Evolutionary conservation across 1,140 invertebrate genomes (phyloP).

Genomic region (Dreissena rostriformis): DNA sequence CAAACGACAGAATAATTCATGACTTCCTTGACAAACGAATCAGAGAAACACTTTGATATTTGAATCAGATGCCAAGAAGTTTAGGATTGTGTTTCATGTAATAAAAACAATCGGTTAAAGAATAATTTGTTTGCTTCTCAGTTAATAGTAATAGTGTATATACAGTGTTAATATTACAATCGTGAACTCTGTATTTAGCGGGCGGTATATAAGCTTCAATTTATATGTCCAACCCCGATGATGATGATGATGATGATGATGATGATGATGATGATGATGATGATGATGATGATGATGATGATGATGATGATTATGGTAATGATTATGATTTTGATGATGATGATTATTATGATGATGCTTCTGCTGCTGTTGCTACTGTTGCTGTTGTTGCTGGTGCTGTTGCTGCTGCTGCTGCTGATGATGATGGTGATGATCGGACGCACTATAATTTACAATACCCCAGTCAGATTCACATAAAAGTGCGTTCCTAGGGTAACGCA

Average conservation of each 20-base stretch:
- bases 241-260: slow-evolving; percentile 12
- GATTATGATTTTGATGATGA: not conserved
- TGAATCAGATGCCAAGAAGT: too few relatives aligned
- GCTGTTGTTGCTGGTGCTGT: not conserved
- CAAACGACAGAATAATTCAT: too few relatives aligned
- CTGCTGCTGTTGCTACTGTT: not conserved
- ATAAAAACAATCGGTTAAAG: not conserved
- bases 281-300: not conserved
- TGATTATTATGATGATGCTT: not conserved
- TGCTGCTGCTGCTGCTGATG: not conserved
- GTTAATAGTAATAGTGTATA: not conserved
- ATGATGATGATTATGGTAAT: slow-evolving; percentile 1
- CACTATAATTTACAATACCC: too few relatives aligned
- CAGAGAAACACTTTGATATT: too few relatives aligned
- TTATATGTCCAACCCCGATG: too few relatives aligned
- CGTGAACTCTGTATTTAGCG: too few relatives aligned
- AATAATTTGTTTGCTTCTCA: not conserved
- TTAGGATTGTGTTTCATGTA: too few relatives aligned
- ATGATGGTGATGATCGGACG: slow-evolving; percentile 8
- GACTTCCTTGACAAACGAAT: too few relatives aligned
- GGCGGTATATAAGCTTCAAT: too few relatives aligned
- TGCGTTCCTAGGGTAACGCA: too few relatives aligned
- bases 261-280: not conserved
- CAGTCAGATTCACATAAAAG: too few relatives aligned
- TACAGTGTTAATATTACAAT: not conserved